These are phyloP conservation scores for Pseudomyrmex cubaensis DNA, from an alignment of 1,140 invertebrate species.

Conservation along the genomic window DNA sequence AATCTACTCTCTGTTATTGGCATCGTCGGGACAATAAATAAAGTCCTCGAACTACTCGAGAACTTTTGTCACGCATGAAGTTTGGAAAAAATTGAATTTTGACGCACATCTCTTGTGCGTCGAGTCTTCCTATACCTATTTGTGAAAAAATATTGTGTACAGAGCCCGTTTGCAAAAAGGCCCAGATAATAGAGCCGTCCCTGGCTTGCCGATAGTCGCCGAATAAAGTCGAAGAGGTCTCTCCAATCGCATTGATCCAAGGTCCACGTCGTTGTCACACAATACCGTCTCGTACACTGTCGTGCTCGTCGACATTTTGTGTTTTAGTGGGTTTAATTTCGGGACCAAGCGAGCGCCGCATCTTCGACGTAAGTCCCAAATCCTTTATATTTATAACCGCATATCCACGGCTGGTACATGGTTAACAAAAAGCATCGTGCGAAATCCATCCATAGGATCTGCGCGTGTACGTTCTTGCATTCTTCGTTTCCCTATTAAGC, in stretches of 20 bases:
- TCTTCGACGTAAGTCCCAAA: slow-evolving; percentile 75
- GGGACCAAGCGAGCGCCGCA: slow-evolving; percentile 74
- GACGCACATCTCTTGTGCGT: too few species aligned
- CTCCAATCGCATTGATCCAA: slow-evolving; percentile 82
- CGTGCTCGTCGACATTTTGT: slow-evolving; percentile 71
- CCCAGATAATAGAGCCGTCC: background rate
- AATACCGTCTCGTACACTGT: slow-evolving; percentile 78
- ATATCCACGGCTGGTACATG: slow-evolving; percentile 18
- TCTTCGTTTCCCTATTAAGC: slow-evolving; percentile 69
- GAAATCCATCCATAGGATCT: slow-evolving; percentile 43
- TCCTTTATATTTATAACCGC: slow-evolving; percentile 1
- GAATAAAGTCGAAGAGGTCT: slow-evolving; percentile 67
- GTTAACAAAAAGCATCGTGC: slow-evolving; percentile 17
- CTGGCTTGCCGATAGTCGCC: slow-evolving; percentile 62
- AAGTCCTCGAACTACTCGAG: too few species aligned
- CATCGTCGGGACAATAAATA: too few species aligned
- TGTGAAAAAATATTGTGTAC: background rate
- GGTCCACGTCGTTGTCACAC: slow-evolving; percentile 79
- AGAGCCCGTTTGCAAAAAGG: background rate
- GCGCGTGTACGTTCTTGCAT: slow-evolving; percentile 73
- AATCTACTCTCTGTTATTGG: too few species aligned
- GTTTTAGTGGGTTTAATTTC: slow-evolving; percentile 73
- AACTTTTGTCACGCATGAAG: too few species aligned
- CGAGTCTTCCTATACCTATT: too few species aligned
- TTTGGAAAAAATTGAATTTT: too few species aligned